Percentiles rank a stretch among this genome's conserved stretches.
These are phyloP conservation scores for Saguinus midas DNA, from an alignment of 2,113 vertebrate genomes.

Conservation along the genomic window DNA sequence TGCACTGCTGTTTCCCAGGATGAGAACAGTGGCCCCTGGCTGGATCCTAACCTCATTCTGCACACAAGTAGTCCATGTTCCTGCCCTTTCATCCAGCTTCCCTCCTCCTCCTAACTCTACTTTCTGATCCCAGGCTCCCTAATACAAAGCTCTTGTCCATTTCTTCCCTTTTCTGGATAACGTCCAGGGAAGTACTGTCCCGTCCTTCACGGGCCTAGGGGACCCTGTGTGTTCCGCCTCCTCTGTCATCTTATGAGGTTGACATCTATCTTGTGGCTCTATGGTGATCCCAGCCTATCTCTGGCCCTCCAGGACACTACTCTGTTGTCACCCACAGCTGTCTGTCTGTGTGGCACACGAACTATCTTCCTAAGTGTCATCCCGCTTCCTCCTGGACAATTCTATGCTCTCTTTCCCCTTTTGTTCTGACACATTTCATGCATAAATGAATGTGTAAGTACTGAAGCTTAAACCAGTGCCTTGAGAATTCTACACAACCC, in stretches of 20 bases:
- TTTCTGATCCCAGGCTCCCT: background rate
- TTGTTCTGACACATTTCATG: background rate
- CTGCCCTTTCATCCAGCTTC: background rate
- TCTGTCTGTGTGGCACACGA: background rate
- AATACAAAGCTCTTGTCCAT: background rate
- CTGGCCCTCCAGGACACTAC: background rate
- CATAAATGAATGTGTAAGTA: too few relatives aligned
- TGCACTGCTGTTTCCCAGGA: background rate
- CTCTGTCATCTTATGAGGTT: background rate
- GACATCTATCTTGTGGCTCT: background rate
- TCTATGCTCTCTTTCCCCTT: background rate
- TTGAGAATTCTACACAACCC: background rate
- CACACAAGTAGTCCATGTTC: background rate
- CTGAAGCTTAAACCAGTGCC: too few relatives aligned
- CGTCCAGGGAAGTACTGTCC: background rate
- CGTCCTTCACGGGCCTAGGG: fast-evolving
- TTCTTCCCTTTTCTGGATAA: background rate
- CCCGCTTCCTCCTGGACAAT: background rate
- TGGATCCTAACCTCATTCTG: background rate
- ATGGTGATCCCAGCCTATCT: background rate
- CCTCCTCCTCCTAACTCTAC: background rate
- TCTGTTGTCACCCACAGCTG: background rate
- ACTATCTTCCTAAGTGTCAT: fast-evolving
- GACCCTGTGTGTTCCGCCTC: too few relatives aligned
- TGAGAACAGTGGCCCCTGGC: too few relatives aligned